Evolutionary conservation across 2,113 vertebrate species (phyloP).

Genomic region (Macheiramphus alcinus): DNA sequence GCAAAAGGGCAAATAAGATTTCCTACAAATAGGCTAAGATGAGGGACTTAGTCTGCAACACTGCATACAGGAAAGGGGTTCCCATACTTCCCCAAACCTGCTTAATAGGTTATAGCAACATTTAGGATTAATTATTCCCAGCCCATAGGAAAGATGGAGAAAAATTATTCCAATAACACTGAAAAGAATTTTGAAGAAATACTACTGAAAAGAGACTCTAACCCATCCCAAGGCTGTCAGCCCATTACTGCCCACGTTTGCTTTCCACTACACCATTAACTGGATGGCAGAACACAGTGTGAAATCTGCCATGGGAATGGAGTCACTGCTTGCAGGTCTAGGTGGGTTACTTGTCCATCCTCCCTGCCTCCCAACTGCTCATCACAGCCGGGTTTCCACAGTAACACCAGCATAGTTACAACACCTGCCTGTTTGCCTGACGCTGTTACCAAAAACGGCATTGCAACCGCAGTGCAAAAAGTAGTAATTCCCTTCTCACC

Average conservation of each 20-base stretch:
- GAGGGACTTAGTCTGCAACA: background rate
- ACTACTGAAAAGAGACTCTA: background rate
- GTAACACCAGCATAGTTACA: background rate
- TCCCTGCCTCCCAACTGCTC: background rate
- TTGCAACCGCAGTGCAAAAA: accelerated
- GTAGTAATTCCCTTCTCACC: background rate
- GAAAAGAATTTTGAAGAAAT: background rate
- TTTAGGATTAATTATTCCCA: background rate
- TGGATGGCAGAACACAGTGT: background rate
- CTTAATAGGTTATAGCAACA: background rate
- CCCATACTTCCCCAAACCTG: background rate
- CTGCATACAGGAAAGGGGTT: background rate
- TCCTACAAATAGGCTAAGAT: background rate
- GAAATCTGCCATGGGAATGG: background rate
- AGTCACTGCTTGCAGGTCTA: background rate
- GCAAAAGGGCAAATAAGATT: background rate
- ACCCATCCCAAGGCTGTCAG: background rate
- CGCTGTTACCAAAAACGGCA: background rate
- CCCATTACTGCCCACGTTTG: background rate
- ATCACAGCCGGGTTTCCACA: accelerated
- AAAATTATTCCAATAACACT: background rate
- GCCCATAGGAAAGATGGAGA: background rate
- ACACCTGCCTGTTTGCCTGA: background rate
- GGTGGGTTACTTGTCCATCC: background rate
- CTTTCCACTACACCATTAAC: background rate